Evolutionary conservation across 1,140 invertebrate species (phyloP).

Genomic region (Diorhabda carinulata): DNA sequence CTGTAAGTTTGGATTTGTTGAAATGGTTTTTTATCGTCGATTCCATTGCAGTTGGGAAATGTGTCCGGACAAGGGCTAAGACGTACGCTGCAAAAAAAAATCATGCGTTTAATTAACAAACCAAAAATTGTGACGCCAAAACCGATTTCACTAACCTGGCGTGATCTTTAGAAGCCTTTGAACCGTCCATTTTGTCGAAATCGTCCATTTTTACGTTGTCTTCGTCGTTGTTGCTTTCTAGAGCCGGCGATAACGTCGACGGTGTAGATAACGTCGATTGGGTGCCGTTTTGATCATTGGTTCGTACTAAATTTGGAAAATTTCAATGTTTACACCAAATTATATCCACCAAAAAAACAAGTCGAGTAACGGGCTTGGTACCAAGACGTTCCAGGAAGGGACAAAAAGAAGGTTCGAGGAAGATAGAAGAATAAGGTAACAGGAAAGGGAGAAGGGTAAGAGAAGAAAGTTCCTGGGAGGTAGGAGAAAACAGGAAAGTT

Average conservation of each 20-base stretch:
- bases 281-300: conserved; percentile 48
- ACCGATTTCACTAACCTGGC: conserved; percentile 22
- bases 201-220: conserved; percentile 39
- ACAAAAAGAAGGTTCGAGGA: too few relatives aligned
- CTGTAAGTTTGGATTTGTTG: conserved; percentile 81
- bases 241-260: conserved; percentile 58
- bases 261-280: conserved; percentile 57
- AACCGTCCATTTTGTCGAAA: conserved; percentile 23
- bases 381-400: too few relatives aligned
- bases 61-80: conserved; percentile 41
- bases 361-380: neutral
- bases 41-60: conserved; percentile 41
- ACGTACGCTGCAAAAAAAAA: conserved; percentile 39
- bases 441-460: too few relatives aligned
- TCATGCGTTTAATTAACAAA: neutral
- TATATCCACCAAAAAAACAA: neutral
- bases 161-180: conserved; percentile 18
- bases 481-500: too few relatives aligned
- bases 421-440: too few relatives aligned
- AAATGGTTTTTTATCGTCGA: conserved; percentile 65
- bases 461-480: too few relatives aligned
- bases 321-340: neutral
- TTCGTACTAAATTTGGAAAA: conserved; percentile 44
- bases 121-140: neutral
- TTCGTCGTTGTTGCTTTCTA: conserved; percentile 53